Base-by-base conservation (phyloP, 2,113 vertebrate genomes). In the Rutilus rutilus region DNA sequence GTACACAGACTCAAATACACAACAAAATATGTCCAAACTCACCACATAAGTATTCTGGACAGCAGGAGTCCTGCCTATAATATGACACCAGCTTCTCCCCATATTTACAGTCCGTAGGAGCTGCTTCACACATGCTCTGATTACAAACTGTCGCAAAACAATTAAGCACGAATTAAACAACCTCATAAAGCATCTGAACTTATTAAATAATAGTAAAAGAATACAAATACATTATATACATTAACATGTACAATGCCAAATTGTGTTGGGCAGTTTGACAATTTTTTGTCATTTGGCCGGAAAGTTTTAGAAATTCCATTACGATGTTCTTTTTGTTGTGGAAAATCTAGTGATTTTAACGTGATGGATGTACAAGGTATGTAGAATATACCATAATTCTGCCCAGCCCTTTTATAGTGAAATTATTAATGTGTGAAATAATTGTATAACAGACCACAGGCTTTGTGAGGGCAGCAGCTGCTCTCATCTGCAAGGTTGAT, bases 21-120 rank as follows among this genome's bases (percentile, higher is more conserved):
- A 64, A 15, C 17, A 62, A 47, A 86, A 65, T 65, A 19, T 14
- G 11, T 12, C 50, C 78, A 11, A 69, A 86, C 97, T 93, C 91
- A 99, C 98, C 98, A 9, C 98, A 99, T 62, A 87, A 86, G 0
- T 96, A 96, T 85, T 90, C 92, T 12, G 98, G 98, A 90, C 98
- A 99, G 91, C 98, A 99, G 86, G 97, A 99, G 86, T 97, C 96
- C 64, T 95, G 94, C 89, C 89, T 96, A 93, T 96, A 96, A 92
- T 97, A 97, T 17, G 96, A 93, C 60, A 97, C 92, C 85, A 98
- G 83, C 82, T 96, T 97, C 91, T 99, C 96, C 78, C 96, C 95
- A 19, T 92, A 94, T 50, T 91, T 92, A 89, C 98, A 99, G 81
- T 93, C 91, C 0, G 96, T 95, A n/a, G 95, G 94, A 0, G 93